Evolutionary conservation across 2,113 vertebrate genomes (phyloP), one percentile per base, ranked within the genome.

Genomic region (Acanthisitta chloris): DNA sequence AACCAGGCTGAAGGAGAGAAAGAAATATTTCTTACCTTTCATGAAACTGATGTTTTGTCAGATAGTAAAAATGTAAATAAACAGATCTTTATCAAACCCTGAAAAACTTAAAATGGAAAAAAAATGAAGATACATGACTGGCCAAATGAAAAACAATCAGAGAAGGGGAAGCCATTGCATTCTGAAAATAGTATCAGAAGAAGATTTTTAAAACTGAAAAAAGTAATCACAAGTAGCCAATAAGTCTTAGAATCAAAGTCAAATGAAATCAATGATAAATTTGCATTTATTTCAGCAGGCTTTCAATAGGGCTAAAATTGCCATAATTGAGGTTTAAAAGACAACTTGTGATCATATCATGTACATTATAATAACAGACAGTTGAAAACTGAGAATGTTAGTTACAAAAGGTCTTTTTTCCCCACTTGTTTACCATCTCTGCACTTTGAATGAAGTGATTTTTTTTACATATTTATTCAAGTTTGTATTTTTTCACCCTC

Each of bases 311-410:
- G 29, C 48, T 64, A 4, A 74, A 94, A 94, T 88, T 88, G 62
- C 42, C 91, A 77, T 92, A 96, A 95, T 87, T 85, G 58, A 90
- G 66, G 77, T 49, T 66, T 86, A 71, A 97, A 96, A 83, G 85
- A 54, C 46, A 96, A 77, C 21, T 18, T 3, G 0, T 66, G 66
- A 86, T 66, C 20, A 54, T 70, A 81, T 65, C 36, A 76, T 25
- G 29, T 23, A 51, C 11, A 36, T 72, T 73, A 54, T 17, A 82
- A 62, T 28, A 86, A 73, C 0, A 92, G 31, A 61, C 4, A 84
- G 42, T 8, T 86, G 90, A 93, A 95, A 96, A 86, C 17, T 61
- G 54, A 89, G 81, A 81, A 66, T 16, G 14, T 46, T 92, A 59
- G 61, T 55, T 33, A 80, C 26, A 90, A 83, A 88, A 94, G 43